Percentiles rank a stretch among this genome's conserved stretches.
Evolutionary conservation across 1,140 invertebrate genomes (phyloP).

Genomic region (Trachymyrmex cornetzi): DNA sequence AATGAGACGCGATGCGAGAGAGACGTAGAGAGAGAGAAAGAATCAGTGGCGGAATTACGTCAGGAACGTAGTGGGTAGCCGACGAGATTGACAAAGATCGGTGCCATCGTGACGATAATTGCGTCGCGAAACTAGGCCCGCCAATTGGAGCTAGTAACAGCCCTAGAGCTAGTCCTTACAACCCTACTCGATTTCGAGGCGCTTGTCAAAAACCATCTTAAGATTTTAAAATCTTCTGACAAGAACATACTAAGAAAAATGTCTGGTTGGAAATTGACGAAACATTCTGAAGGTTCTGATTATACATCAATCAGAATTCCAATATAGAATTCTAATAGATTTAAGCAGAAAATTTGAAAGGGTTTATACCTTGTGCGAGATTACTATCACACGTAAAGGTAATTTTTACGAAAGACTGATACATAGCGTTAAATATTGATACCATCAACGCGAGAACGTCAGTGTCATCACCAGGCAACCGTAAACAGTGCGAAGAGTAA

Average conservation of each 20-base stretch:
- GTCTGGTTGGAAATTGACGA: no score
- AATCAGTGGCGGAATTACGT: slow-evolving; percentile 71
- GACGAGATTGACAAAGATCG: slow-evolving; percentile 67
- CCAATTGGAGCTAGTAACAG: slow-evolving; percentile 31
- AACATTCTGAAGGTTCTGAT: no score
- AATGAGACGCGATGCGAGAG: slow-evolving; percentile 28
- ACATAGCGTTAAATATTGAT: slow-evolving; percentile 38
- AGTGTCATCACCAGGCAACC: slow-evolving; percentile 21
- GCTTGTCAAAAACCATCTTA: neutral
- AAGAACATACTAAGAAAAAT: no score
- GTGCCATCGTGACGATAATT: slow-evolving; percentile 72
- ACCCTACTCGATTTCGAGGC: neutral
- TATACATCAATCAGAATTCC: no score
- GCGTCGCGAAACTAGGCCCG: slow-evolving; percentile 43
- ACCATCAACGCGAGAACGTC: slow-evolving; percentile 5
- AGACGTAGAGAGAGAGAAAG: slow-evolving; percentile 44
- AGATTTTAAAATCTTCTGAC: neutral
- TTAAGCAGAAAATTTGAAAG: neutral
- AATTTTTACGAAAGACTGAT: slow-evolving; percentile 32
- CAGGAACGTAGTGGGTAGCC: slow-evolving; percentile 71
- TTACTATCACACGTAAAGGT: neutral
- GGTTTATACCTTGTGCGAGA: neutral
- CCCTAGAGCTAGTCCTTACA: neutral
- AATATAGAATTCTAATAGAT: no score
- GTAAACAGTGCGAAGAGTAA: slow-evolving; percentile 25